These are phyloP conservation scores for Marmota flaviventris DNA, from an alignment of 2,113 vertebrate genomes.

Conservation along the genomic window DNA sequence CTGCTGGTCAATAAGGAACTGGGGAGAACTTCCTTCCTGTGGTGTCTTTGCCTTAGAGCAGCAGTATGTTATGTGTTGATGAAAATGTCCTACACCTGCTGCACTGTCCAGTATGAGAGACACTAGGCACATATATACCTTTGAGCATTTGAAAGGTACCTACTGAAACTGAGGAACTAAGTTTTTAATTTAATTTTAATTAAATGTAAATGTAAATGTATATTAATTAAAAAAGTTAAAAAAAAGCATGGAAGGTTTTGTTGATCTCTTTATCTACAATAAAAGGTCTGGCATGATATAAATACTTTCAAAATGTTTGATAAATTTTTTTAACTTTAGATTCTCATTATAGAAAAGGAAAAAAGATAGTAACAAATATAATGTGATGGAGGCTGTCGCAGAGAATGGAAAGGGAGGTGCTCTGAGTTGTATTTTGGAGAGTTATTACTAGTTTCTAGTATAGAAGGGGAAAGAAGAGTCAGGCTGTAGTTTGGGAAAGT, in stretches of 20 bases:
- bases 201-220: no score
- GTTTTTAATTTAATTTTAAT: constrained; percentile 1
- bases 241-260: not conserved
- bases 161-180: not conserved
- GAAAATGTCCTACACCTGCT: not conserved
- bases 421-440: not conserved
- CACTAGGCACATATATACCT: not conserved
- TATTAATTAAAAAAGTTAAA: no score
- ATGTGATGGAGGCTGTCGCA: not conserved
- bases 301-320: not conserved
- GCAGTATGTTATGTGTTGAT: not conserved
- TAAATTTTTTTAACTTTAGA: not conserved
- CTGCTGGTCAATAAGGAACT: not conserved
- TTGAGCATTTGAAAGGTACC: not conserved
- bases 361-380: not conserved
- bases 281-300: not conserved
- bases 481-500: not conserved
- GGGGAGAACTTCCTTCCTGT: not conserved
- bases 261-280: not conserved
- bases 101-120: not conserved
- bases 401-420: not conserved
- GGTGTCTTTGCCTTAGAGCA: not conserved
- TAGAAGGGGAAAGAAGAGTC: not conserved
- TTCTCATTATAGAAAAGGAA: not conserved
- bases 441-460: not conserved